Evolutionary conservation across 2,888 invertebrate genomes (phyloP).

Genomic region (Hedya salicella): DNA sequence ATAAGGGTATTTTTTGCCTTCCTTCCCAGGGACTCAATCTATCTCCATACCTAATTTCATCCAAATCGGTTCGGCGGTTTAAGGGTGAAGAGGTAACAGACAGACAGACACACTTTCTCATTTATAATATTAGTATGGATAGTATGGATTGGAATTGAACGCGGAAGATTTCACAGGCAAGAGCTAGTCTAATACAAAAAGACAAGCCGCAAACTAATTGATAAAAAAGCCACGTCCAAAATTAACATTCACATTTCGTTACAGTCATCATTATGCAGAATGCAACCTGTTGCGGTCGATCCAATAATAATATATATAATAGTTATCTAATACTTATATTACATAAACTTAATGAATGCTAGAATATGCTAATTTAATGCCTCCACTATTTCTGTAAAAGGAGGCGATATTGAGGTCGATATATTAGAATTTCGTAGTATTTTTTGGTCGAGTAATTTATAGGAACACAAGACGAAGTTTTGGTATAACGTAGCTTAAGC

Average conservation of each 20-base stretch:
- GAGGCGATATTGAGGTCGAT: slow-evolving; percentile 9
- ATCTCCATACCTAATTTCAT: no score
- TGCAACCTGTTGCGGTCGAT: slow-evolving; percentile 8
- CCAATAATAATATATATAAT: slow-evolving; percentile 14
- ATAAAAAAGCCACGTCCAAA: background rate
- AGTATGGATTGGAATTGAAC: no score
- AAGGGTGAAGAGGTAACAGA: no score
- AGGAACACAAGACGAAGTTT: background rate
- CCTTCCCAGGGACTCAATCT: no score
- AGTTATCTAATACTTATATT: slow-evolving; percentile 20
- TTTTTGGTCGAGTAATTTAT: no score
- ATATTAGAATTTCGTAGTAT: background rate
- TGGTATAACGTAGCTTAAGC: background rate
- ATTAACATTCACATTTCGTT: slow-evolving; percentile 11
- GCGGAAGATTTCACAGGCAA: no score
- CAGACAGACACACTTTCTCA: no score
- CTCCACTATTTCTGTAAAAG: background rate
- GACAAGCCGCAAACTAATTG: background rate
- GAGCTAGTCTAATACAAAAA: no score
- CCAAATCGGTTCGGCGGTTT: no score
- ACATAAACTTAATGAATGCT: background rate
- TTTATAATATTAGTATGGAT: no score
- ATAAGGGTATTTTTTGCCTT: no score
- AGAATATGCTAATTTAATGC: slow-evolving; percentile 12
- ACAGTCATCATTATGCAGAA: slow-evolving; percentile 14